phyloP scores from a whole-genome alignment of 2,113 vertebrate genomes.

The Ceyx margarethae region DNA sequence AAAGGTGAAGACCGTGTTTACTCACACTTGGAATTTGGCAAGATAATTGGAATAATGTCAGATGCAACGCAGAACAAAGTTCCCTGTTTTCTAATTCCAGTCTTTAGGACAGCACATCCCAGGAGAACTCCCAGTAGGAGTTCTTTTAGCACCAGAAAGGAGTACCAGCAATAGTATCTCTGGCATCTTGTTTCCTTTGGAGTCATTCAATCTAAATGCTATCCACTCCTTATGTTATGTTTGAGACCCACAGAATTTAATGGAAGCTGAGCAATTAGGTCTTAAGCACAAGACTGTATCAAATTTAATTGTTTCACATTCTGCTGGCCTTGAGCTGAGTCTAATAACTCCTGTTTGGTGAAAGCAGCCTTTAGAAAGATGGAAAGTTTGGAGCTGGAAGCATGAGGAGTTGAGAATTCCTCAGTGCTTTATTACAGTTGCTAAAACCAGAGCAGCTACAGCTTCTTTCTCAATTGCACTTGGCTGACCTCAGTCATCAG shows the following conservation, averaged over 20 bases:
- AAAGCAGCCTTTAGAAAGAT: constrained; percentile 20
- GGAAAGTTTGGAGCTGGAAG: constrained; percentile 20
- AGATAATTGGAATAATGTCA: constrained; percentile 38
- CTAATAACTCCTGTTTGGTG: constrained; percentile 4
- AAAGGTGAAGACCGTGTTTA: constrained; percentile 26
- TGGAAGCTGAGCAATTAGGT: not conserved
- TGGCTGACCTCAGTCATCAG: constrained; percentile 24
- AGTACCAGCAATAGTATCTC: not conserved
- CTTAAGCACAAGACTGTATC: constrained; percentile 5
- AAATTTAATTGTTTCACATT: not conserved
- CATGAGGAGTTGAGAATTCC: not conserved
- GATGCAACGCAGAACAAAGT: constrained; percentile 1
- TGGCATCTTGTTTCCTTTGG: constrained; percentile 11
- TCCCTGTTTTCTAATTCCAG: not conserved
- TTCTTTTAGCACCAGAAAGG: not conserved
- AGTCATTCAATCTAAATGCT: not conserved
- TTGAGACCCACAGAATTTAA: not conserved
- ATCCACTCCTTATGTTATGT: not conserved
- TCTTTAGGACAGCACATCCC: not conserved
- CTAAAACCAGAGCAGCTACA: constrained; percentile 7
- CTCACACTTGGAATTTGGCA: constrained; percentile 31
- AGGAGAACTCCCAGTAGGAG: not conserved
- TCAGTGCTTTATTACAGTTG: not conserved
- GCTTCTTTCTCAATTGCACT: constrained; percentile 23
- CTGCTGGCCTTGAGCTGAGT: not conserved